Conservation (phyloP, 2,797 vertebrate species). For the Chromobotia macracanthus region DNA sequence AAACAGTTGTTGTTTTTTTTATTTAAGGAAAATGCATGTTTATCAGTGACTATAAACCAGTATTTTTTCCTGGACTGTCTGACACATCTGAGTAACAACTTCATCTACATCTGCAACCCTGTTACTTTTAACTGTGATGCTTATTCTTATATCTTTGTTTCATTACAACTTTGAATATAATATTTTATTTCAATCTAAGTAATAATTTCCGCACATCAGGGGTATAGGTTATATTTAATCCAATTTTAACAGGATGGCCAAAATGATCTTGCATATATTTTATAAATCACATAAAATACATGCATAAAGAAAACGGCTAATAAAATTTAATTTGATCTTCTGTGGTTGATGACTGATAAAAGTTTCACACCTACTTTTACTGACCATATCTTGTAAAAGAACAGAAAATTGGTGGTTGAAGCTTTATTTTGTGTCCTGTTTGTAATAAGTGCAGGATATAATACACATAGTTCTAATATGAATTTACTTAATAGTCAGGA, state of each 20-base stretch:
- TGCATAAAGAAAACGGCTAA: too few relatives aligned
- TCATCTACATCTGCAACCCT: background rate
- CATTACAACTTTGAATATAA: too few relatives aligned
- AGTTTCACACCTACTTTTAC: conserved; percentile 4
- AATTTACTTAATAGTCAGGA: conserved; percentile 6
- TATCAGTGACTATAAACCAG: background rate
- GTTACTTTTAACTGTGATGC: background rate
- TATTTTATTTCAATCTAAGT: too few relatives aligned
- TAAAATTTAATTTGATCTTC: too few relatives aligned
- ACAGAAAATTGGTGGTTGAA: background rate
- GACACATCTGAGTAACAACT: background rate
- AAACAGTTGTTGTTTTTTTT: too few relatives aligned
- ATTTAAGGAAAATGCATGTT: background rate
- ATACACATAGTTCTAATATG: background rate
- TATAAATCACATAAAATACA: too few relatives aligned
- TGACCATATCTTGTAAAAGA: background rate
- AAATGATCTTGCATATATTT: too few relatives aligned
- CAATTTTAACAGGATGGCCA: too few relatives aligned
- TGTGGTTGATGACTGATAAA: too few relatives aligned
- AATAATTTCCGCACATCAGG: too few relatives aligned
- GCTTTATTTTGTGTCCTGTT: background rate
- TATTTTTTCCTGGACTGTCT: background rate
- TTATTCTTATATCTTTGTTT: background rate
- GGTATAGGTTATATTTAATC: too few relatives aligned
- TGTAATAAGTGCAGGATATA: background rate